Evolutionary conservation across 2,797 vertebrate species (phyloP).

Genomic region (Neopelma chrysocephalum): DNA sequence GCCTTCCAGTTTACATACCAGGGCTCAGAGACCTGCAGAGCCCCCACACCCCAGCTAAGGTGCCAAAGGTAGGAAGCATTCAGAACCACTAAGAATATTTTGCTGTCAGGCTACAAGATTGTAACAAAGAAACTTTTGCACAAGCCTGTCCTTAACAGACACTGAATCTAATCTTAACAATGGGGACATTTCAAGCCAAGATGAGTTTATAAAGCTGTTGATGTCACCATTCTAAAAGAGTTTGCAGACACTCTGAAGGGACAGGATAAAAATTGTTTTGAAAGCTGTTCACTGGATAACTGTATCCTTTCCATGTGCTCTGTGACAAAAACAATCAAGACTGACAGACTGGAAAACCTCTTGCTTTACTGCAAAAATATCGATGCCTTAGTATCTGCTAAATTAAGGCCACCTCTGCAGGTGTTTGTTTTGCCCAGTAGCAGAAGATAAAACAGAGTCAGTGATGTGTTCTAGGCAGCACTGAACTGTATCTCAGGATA

Average conservation of each 20-base stretch:
- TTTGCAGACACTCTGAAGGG: not conserved
- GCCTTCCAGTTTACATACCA: not conserved
- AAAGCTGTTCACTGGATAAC: not conserved
- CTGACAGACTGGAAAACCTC: constrained; percentile 14
- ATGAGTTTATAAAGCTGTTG: not conserved
- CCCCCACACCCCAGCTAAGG: not conserved
- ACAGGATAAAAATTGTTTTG: constrained; percentile 1
- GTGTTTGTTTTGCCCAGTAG: not conserved
- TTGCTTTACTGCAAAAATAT: not conserved
- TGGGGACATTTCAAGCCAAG: not conserved
- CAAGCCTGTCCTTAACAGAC: not conserved
- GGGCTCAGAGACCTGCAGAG: not conserved
- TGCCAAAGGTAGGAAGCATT: not conserved
- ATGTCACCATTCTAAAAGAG: not conserved
- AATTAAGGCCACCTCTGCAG: not conserved
- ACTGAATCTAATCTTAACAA: not conserved
- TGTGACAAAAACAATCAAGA: constrained; percentile 17
- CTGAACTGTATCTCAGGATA: not conserved
- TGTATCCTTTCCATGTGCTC: not conserved
- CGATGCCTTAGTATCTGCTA: not conserved
- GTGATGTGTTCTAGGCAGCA: not conserved
- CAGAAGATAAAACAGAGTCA: not conserved
- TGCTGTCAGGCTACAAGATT: not conserved
- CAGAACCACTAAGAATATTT: not conserved
- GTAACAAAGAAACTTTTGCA: not conserved